Base-by-base conservation (phyloP, 2,797 vertebrate species). In the Pelodytes ibericus region DNA sequence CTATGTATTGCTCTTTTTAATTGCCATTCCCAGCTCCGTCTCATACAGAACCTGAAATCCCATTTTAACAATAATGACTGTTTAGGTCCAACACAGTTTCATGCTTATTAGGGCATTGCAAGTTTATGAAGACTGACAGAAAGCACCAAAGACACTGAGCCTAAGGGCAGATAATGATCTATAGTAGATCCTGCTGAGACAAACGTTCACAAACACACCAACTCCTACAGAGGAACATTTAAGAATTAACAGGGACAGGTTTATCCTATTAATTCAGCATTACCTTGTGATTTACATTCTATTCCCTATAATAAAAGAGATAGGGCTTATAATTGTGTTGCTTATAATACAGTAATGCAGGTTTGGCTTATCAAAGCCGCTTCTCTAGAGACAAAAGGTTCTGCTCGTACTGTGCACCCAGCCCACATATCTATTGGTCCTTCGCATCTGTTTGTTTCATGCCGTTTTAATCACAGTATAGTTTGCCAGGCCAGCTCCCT, bases 391-490 rank as follows among this genome's bases (percentile, higher is more conserved):
- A 62, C 74, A 69, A 75, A 75, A 44, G 22, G 60, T 61, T 60
- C 5, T 33, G 61, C 29, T 51, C 60, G 56, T 72, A 57, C 51
- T 77, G 71, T 77, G 68, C 41, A 77, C 22, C 26, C 75, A 49
- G 75, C 26, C 75, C 69, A 72, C 69, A 69, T 77, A 13, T 71
- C 49, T 59, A 53, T 36, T 72, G 53, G 60, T 31, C 65, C 68
- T 51, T 33, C 71, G 65, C 75, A 77, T 77, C 68, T 77, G 75
- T 33, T 71, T 71, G 61, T 61, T 77, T 77, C 69, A 77, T 77
- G 75, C 75, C 65, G 69, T 72, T 77, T 77, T 77, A 72, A 77
- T 77, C 75, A 71, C 60, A 60, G 72, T 58, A 65, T 72, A 49
- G 62, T 59, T 49, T 77, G 68, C 75, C 75, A 77, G 69, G 49